Evolutionary conservation across 2,113 vertebrate species (phyloP), one percentile per base, ranked within the genome.

Genomic region (Panurus biarmicus): DNA sequence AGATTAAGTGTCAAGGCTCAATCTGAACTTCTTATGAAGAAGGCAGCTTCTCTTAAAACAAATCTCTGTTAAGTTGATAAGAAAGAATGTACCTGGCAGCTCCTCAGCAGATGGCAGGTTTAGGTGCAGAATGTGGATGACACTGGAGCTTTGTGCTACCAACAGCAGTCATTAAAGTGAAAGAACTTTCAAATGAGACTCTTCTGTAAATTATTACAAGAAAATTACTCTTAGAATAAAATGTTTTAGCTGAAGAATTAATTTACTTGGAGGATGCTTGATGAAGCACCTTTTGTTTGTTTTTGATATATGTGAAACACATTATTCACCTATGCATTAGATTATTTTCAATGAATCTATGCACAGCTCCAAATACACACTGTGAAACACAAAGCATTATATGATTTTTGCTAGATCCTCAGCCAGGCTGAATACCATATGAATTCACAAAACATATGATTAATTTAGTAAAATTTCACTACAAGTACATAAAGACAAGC

Each of bases 1-100:
- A 94, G 89, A 97, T 95, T 93, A 96, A 96, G 75, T 80, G 73
- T 79, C 86, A 85, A 84, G 70, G 36, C 73, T 95, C 87, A 44
- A 73, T 13, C 75, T 90, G 56, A 89, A 81, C 44, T 90, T 74
- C 19, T 89, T 72, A 57, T 4, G 11, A 88, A 90, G 77, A 23
- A 16, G 64, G 40, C 73, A 95, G 42, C 40, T 75, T 93, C 87
- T 62, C 62, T 91, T 66, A 33, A 31, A 92, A 61, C 25, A 84
- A 72, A 62, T 76, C 76, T 92, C 78, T n/a, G 53, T 56, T 81
- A 93, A 60, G 17, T 26, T 70, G 89, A 88, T 78, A 93, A 82
- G 70, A 58, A 48, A 61, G 77, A 95, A 95, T 64, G 77, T 51
- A 95, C 57, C 85, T 89, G 83, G 70, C 90, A 95, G 94, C 29